Conservation (phyloP, 2,888 invertebrate species). For the Laothoe populi region DNA sequence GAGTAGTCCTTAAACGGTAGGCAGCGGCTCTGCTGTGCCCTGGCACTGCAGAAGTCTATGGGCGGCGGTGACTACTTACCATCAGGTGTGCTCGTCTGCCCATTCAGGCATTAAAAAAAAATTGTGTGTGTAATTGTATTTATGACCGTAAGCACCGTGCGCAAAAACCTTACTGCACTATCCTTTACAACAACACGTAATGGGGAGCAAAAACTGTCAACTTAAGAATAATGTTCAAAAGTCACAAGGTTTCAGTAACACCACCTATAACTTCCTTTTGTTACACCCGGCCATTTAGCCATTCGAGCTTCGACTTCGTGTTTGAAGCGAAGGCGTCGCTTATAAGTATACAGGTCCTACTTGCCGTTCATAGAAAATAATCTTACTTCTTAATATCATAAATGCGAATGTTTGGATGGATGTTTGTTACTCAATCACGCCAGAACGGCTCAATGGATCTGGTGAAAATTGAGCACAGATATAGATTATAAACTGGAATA, state of each 20-base stretch:
- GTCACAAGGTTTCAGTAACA: constrained; percentile 47
- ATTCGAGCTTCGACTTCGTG: constrained; percentile 41
- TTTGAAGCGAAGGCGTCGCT: constrained; percentile 19
- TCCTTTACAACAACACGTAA: constrained; percentile 29
- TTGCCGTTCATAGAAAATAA: constrained; percentile 41
- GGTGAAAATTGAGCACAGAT: too few species aligned
- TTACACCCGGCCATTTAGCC: constrained; percentile 45
- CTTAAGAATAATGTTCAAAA: constrained; percentile 16
- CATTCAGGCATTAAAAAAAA: too few species aligned
- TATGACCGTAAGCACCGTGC: background rate
- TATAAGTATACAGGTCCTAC: constrained; percentile 32
- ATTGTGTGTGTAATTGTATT: background rate
- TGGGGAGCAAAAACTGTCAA: constrained; percentile 10
- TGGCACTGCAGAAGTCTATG: too few species aligned
- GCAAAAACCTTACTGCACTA: constrained; percentile 20
- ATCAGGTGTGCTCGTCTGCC: too few species aligned
- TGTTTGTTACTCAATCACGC: too few species aligned
- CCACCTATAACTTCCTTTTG: constrained; percentile 52
- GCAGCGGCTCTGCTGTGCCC: too few species aligned
- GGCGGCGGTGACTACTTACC: too few species aligned
- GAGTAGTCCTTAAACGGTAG: too few species aligned
- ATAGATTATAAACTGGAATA: too few species aligned
- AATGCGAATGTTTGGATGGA: too few species aligned
- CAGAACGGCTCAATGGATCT: too few species aligned
- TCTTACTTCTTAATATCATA: too few species aligned